Evolutionary conservation across 2,888 invertebrate genomes (phyloP).

Genomic region (Agrotis clavis): DNA sequence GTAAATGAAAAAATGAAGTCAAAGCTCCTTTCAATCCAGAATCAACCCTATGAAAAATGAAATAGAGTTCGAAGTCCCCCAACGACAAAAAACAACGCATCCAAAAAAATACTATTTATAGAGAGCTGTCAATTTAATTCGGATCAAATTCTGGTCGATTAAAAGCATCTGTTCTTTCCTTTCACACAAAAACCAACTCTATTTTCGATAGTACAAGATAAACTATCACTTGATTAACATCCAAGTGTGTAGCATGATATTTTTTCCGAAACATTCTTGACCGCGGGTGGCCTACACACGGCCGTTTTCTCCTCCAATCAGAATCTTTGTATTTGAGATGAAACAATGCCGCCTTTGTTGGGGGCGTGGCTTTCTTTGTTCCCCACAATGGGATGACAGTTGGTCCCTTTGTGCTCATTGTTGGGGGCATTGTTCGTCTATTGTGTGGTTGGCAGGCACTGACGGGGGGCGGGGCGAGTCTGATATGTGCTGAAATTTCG

Average conservation of each 20-base stretch:
- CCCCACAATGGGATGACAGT: slow-evolving; percentile 88
- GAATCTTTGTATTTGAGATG: slow-evolving; percentile 76
- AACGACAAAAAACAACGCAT: slow-evolving; percentile 48
- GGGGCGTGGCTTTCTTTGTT: slow-evolving; percentile 86
- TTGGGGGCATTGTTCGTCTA: slow-evolving; percentile 78
- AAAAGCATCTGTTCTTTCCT: slow-evolving; percentile 75
- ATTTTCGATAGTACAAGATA: neutral
- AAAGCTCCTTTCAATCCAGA: slow-evolving; percentile 7
- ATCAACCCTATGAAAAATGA: fast-evolving
- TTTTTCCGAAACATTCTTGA: slow-evolving; percentile 78
- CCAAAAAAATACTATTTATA: slow-evolving; percentile 75
- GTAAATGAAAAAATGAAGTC: slow-evolving; percentile 58
- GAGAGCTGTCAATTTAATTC: slow-evolving; percentile 83
- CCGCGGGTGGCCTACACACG: slow-evolving; percentile 73
- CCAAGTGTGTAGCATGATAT: slow-evolving; percentile 68
- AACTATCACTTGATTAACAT: slow-evolving; percentile 17
- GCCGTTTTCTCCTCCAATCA: slow-evolving; percentile 80
- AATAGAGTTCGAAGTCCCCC: slow-evolving; percentile 26
- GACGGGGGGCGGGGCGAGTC: slow-evolving; percentile 65
- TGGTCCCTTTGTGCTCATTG: slow-evolving; percentile 85
- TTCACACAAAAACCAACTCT: slow-evolving; percentile 57
- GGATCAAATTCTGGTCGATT: slow-evolving; percentile 79
- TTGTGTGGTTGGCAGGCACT: slow-evolving; percentile 69
- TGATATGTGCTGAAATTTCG: slow-evolving; percentile 74
- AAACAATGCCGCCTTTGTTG: slow-evolving; percentile 87